phyloP scores from a whole-genome alignment of 1,140 invertebrate species.

The Caenorhabditis inopinata region DNA sequence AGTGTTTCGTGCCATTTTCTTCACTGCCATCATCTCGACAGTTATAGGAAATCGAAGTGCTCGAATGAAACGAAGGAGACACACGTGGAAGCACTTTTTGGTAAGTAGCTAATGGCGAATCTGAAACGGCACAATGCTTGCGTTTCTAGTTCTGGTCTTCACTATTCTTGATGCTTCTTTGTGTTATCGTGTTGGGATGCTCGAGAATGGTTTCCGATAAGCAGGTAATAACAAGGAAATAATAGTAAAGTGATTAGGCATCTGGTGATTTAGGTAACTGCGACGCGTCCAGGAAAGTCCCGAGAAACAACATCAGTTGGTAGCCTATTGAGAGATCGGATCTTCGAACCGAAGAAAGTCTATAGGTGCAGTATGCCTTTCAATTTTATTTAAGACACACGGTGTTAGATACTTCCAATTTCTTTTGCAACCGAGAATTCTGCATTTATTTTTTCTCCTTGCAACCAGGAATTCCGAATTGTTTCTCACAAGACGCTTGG shows the following conservation, averaged over 20 bases:
- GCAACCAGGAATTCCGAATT: too few species aligned
- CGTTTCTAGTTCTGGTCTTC: constrained; percentile 52
- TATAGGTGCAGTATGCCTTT: too few species aligned
- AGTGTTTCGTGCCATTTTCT: constrained; percentile 36
- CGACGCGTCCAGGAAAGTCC: background rate
- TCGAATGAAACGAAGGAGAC: background rate
- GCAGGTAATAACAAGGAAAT: background rate
- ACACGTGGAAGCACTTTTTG: constrained; percentile 31
- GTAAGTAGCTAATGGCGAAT: background rate
- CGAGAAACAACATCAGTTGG: constrained; percentile 2
- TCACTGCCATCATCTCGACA: constrained; percentile 33
- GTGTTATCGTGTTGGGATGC: constrained; percentile 17
- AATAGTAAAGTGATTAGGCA: too few species aligned
- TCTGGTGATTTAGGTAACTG: background rate
- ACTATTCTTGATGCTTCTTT: constrained; percentile 42
- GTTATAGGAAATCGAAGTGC: constrained; percentile 42
- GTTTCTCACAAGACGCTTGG: too few species aligned
- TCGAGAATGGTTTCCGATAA: constrained; percentile 25
- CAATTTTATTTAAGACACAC: too few species aligned
- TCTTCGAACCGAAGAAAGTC: constrained; percentile 9
- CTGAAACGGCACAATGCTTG: background rate
- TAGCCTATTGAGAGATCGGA: background rate
- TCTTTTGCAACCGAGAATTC: too few species aligned
- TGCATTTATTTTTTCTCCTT: too few species aligned
- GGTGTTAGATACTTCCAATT: too few species aligned